Base-by-base conservation (phyloP, 2,888 invertebrate species). In the Eilema depressum region DNA sequence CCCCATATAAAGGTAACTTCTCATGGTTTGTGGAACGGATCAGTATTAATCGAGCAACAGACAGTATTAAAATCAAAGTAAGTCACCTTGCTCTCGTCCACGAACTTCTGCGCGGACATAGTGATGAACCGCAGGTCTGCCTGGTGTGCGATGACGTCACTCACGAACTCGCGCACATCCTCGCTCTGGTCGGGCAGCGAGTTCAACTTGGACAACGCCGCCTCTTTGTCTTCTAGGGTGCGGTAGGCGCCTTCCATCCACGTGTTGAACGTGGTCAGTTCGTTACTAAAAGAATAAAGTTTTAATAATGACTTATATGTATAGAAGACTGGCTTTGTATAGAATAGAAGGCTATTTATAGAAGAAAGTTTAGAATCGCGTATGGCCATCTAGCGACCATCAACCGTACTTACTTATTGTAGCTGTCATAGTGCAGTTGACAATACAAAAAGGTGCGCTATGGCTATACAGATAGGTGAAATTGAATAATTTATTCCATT, bases 31-130 rank as follows among this genome's bases (percentile, higher is more conserved):
- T 33, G 33, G 33, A 33, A 33, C 33, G n/a, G n/a, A 33, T 14
- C 12, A 26, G 26, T 26, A 1, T 17, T 26, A 14, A 26, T 28
- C 20, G 14, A 5, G 14, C 33, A 17, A 23, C 23, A 57, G 11
- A 0, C 11, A 11, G 25, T 25, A 11, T 26, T 17, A 14, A 66
- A 47, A 67, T 30, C 26, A 23, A 37, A 10, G 17, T 25, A 20
- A 59, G 23, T 66, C 0, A 81, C 97, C 96, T 98, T 98, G 90
- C 98, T 98, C 93, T 99, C 99, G 85, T 99, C 99, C 30, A 99
- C 97, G 90, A 99, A 99, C 92, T 99, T 99, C 94, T 99, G 99
- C 1, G 98, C 98, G 1, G 99, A 97, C 98, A 99, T 99, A 4
- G 98, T 98, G 81, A 99, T 98, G 92, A 99, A 99, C 71, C 99